These are phyloP conservation scores for Pseudococcus longispinus DNA, from an alignment of 2,888 invertebrate species.

Conservation along the genomic window DNA sequence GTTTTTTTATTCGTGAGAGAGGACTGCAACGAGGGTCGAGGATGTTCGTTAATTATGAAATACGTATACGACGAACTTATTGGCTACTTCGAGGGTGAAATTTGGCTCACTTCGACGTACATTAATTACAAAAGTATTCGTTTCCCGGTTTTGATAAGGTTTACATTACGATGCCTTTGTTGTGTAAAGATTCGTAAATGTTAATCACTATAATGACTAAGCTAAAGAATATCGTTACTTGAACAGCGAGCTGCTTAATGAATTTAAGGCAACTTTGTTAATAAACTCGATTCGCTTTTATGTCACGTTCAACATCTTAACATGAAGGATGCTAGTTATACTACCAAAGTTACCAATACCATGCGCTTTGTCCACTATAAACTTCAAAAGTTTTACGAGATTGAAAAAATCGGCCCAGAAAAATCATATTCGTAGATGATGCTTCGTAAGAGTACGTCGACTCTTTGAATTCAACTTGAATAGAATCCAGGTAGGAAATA, in stretches of 20 bases:
- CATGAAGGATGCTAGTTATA: neutral
- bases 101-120: neutral
- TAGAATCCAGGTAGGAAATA: neutral
- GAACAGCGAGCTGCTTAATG: neutral
- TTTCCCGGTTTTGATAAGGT: neutral
- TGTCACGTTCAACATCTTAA: neutral
- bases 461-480: neutral
- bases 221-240: neutral
- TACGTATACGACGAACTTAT: neutral
- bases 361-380: neutral
- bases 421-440: neutral
- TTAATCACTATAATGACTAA: neutral
- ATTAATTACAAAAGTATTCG: neutral
- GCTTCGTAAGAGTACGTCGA: neutral
- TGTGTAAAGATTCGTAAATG: neutral
- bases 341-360: neutral
- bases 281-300: conserved; percentile 4
- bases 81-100: neutral
- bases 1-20: no score
- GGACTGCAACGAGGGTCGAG: no score
- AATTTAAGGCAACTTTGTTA: conserved; percentile 7
- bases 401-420: neutral
- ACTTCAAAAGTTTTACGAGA: neutral
- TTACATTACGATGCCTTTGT: neutral
- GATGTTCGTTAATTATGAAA: no score